These are phyloP conservation scores for Hyles vespertilio DNA, from an alignment of 1,140 invertebrate species.

Conservation along the genomic window DNA sequence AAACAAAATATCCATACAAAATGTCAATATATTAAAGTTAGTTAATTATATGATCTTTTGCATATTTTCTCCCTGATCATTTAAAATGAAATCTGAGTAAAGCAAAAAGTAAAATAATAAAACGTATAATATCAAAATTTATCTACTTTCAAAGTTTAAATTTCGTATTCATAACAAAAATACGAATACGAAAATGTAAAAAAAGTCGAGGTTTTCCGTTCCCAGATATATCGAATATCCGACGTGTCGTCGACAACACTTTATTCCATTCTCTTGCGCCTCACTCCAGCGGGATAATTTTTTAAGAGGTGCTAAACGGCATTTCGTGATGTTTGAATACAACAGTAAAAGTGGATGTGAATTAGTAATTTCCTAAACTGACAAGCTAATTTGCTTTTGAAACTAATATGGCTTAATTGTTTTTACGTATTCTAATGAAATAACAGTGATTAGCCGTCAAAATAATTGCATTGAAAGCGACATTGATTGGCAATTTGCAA, in stretches of 20 bases:
- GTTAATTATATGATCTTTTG: too few species aligned
- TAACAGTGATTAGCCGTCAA: constrained; percentile 7
- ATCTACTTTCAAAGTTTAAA: too few species aligned
- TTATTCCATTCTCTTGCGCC: background rate
- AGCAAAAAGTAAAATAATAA: too few species aligned
- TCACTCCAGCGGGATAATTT: constrained; percentile 27
- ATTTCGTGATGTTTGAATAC: constrained; percentile 57
- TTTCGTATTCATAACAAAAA: too few species aligned
- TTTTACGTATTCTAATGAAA: constrained; percentile 9
- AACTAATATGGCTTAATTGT: constrained; percentile 13
- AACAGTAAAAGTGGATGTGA: constrained; percentile 49
- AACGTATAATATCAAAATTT: too few species aligned
- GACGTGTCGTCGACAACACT: background rate
- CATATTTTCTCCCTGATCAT: too few species aligned
- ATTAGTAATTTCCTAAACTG: constrained; percentile 48
- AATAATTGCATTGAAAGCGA: constrained; percentile 11
- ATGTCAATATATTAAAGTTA: too few species aligned
- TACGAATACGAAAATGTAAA: too few species aligned
- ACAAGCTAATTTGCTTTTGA: constrained; percentile 24
- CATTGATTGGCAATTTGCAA: constrained; percentile 1
- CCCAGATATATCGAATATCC: background rate
- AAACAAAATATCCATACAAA: too few species aligned
- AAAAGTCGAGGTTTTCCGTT: too few species aligned
- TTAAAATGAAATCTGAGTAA: too few species aligned
- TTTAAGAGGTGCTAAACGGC: constrained; percentile 54